Evolutionary conservation across 2,113 vertebrate genomes (phyloP).

Genomic region (Diglossa brunneiventris): DNA sequence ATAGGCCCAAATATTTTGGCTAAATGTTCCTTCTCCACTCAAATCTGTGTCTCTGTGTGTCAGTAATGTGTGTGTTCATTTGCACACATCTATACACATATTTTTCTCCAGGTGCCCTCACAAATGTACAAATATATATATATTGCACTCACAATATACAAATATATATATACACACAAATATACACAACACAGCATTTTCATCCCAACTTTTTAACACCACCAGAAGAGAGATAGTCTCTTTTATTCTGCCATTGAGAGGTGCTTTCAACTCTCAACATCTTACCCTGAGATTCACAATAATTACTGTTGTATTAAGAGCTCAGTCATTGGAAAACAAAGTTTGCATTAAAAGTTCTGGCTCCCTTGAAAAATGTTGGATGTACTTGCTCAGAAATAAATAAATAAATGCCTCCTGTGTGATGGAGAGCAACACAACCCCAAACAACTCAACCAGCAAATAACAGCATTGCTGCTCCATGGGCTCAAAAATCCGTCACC

Average conservation of each 20-base stretch:
- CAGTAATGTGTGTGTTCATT: neutral
- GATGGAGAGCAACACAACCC: neutral
- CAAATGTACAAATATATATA: neutral
- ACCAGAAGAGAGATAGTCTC: neutral
- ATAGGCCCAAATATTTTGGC: neutral
- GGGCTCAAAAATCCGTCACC: neutral
- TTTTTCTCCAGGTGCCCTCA: neutral
- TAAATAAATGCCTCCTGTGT: neutral
- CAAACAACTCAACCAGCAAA: neutral
- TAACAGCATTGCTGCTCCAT: rapidly evolving
- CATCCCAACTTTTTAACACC: neutral
- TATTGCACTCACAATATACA: too few species aligned
- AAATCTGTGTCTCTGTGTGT: neutral
- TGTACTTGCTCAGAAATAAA: neutral
- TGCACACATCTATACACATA: rapidly evolving
- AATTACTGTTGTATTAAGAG: neutral
- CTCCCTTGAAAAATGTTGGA: neutral
- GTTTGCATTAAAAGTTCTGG: neutral
- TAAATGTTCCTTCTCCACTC: neutral
- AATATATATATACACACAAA: neutral
- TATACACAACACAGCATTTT: neutral
- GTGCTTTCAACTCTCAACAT: neutral
- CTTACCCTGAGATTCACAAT: neutral
- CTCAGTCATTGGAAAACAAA: neutral
- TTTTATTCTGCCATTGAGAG: neutral